phyloP scores from a whole-genome alignment of 2,113 vertebrate species.

The Xiphophorus hellerii region DNA sequence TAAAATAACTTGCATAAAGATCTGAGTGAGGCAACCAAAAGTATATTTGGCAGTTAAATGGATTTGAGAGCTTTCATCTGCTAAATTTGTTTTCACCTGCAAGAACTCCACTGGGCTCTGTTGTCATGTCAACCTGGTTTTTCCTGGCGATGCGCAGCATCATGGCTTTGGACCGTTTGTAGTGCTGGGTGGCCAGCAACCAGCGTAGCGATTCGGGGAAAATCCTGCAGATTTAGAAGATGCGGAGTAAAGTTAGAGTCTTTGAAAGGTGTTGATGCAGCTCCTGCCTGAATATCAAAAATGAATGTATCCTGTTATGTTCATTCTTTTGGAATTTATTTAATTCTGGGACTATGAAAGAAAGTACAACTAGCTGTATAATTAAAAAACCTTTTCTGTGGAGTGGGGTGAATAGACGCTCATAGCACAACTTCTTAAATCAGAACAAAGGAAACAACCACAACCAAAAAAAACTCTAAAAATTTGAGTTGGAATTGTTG shows the following conservation, averaged over 20 bases:
- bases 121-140: slow-evolving; percentile 85
- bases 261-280: not conserved
- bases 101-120: slow-evolving; percentile 87
- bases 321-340: too few species aligned
- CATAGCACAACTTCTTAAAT: not conserved
- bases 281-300: not conserved
- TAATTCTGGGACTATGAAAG: not conserved
- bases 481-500: not conserved
- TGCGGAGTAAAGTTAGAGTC: not conserved
- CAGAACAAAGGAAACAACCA: not conserved
- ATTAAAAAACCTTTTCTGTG: not conserved
- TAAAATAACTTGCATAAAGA: slow-evolving; percentile 11
- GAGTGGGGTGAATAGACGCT: too few species aligned
- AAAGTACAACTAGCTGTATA: not conserved
- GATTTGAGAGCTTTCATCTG: not conserved
- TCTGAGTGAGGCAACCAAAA: not conserved
- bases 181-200: slow-evolving; percentile 96
- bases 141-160: slow-evolving; percentile 88
- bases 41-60: not conserved
- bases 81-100: slow-evolving; percentile 79
- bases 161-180: slow-evolving; percentile 88
- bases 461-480: not conserved
- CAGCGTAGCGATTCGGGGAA: slow-evolving; percentile 97
- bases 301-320: not conserved
- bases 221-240: slow-evolving; percentile 80